Conservation (phyloP, 2,797 vertebrate genomes). For the Eospalax fontanierii region DNA sequence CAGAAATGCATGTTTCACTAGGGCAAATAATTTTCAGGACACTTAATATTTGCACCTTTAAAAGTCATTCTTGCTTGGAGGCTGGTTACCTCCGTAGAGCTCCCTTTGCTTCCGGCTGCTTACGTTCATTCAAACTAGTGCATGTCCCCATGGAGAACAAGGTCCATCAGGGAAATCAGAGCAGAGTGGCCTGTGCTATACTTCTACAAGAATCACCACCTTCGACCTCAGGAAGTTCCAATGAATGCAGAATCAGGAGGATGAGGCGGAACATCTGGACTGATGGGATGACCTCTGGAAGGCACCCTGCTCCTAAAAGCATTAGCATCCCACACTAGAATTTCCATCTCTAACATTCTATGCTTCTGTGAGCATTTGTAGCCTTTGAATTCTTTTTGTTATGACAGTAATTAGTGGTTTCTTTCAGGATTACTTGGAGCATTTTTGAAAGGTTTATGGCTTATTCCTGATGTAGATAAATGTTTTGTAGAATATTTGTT, state of each 20-base stretch:
- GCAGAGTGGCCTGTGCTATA: background rate
- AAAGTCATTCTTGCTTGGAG: background rate
- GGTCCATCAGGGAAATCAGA: background rate
- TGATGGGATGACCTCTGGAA: background rate
- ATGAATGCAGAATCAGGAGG: background rate
- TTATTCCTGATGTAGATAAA: conserved; percentile 91
- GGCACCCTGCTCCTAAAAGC: background rate
- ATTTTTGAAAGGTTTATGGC: conserved; percentile 90
- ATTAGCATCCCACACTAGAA: background rate
- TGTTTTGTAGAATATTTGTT: conserved; percentile 89
- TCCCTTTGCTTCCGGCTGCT: background rate
- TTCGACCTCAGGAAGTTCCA: background rate
- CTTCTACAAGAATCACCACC: background rate
- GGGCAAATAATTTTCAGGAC: background rate
- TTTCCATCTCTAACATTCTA: conserved; percentile 65
- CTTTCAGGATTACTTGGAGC: conserved; percentile 89
- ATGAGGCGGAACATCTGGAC: background rate
- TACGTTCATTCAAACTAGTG: background rate
- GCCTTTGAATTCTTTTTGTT: conserved; percentile 88
- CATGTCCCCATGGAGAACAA: background rate
- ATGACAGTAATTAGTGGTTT: conserved; percentile 90
- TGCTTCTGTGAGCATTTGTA: conserved; percentile 84
- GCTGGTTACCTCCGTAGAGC: background rate
- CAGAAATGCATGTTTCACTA: background rate
- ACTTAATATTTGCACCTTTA: background rate